Evolutionary conservation across 2,797 vertebrate genomes (phyloP), one percentile per base, ranked within the genome.

Genomic region (Falco rusticolus): DNA sequence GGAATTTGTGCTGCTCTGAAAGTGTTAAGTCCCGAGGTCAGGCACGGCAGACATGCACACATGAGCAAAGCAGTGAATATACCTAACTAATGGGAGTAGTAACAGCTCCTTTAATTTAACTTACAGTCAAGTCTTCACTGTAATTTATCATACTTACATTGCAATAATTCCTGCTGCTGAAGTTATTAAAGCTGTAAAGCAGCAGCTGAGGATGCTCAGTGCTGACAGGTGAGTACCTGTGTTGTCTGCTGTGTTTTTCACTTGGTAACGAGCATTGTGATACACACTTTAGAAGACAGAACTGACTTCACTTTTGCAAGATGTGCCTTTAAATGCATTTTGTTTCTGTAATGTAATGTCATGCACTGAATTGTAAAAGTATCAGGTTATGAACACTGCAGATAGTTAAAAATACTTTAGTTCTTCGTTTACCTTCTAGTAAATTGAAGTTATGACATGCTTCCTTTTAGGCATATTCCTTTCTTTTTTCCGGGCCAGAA

Each of bases 101-200:
- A 76, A 53, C 66, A 87, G 11, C 22, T 75, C 81, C 79, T 94
- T 74, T 76, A 54, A 76, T 79, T 78, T 68, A 53, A 69, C 37
- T 90, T 68, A 13, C 39, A n/a, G 57, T 13, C 50, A 75, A 28
- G 14, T 39, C 69, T 71, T 78, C 26, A 12, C 80, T 96, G 80
- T 78, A 50, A 78, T 68, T 93, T 70, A 33, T 90, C 10, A 13
- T 43, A n/a, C 41, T 85, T n/a, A 28, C 53, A n/a, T 88, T 86
- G 81, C 54, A 47, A 6, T 48, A 33, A 39, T 60, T 87, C 28
- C 37, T 82, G 17, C 31, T 76, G 34, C 9, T 79, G 56, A 22
- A 56, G 39, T 39, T 89, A n/a, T 77, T 28, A 11, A 56, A 87
- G 81, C 43, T 93, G 53, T 43, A 22, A 64, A 76, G 50, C 69